phyloP scores from a whole-genome alignment of 2,797 vertebrate genomes.

The Lacerta agilis region DNA sequence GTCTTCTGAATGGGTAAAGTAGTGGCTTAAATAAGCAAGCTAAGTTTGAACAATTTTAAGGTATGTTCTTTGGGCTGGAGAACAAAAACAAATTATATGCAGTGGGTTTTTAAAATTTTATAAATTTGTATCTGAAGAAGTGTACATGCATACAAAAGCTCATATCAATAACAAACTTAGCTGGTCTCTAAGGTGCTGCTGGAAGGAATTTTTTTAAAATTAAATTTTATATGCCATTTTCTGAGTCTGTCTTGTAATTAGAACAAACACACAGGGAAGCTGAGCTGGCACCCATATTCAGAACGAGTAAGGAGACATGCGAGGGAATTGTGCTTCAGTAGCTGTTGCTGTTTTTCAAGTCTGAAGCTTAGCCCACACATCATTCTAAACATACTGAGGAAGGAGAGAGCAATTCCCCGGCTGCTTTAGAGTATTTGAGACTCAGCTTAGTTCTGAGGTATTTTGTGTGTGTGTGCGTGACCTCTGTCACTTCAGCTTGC shows the following conservation, averaged over 20 bases:
- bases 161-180: too few species aligned
- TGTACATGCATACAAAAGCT: too few species aligned
- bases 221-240: background rate
- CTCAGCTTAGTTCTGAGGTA: background rate
- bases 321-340: background rate
- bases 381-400: background rate
- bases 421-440: background rate
- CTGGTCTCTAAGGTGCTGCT: too few species aligned
- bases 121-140: too few species aligned
- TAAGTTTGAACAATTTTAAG: background rate
- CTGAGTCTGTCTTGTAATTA: background rate
- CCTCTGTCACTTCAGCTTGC: background rate
- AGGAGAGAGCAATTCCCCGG: background rate
- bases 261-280: background rate
- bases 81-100: background rate
- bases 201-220: background rate
- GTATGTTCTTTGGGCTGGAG: background rate
- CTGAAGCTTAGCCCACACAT: background rate
- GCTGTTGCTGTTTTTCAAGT: background rate
- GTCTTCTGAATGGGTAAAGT: background rate
- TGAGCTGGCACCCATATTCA: background rate
- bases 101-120: background rate
- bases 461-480: background rate
- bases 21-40: background rate
- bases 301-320: background rate